Conservation (phyloP, 1,140 invertebrate genomes). For the Bombus superbus region DNA sequence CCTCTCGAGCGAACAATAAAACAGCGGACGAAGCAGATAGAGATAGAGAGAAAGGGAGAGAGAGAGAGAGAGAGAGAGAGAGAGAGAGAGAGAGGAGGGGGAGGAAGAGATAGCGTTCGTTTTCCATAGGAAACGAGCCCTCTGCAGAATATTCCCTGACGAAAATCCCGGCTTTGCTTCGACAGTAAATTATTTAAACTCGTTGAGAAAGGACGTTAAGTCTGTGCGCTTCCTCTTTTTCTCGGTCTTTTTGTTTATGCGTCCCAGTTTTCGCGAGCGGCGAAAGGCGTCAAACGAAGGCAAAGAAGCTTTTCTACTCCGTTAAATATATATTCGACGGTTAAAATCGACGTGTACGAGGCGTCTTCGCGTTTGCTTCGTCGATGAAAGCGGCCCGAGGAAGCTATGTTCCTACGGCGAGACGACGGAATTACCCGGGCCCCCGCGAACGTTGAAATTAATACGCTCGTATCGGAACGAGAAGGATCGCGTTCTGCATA, state of each 20-base stretch:
- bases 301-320: conserved; percentile 65
- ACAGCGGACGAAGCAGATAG: neutral
- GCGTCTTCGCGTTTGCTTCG: neutral
- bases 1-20: conserved; percentile 10
- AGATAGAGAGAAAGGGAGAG: too few species aligned
- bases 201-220: neutral
- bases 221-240: neutral
- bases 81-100: too few species aligned
- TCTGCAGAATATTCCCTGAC: neutral
- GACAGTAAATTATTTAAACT: conserved; percentile 21
- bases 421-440: neutral
- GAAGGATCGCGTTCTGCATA: neutral
- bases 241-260: conserved; percentile 22
- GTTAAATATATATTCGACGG: conserved; percentile 65
- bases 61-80: too few species aligned
- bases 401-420: too few species aligned
- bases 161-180: conserved; percentile 1
- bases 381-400: neutral
- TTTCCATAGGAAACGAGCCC: neutral
- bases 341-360: conserved; percentile 15
- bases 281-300: conserved; percentile 55
- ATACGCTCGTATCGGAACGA: neutral
- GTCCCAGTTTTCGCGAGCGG: conserved; percentile 15
- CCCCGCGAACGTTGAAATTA: neutral
- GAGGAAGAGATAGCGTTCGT: too few species aligned